Evolutionary conservation across 2,888 invertebrate species (phyloP), one percentile per base, ranked within the genome.

Genomic region (Alcis repandata): DNA sequence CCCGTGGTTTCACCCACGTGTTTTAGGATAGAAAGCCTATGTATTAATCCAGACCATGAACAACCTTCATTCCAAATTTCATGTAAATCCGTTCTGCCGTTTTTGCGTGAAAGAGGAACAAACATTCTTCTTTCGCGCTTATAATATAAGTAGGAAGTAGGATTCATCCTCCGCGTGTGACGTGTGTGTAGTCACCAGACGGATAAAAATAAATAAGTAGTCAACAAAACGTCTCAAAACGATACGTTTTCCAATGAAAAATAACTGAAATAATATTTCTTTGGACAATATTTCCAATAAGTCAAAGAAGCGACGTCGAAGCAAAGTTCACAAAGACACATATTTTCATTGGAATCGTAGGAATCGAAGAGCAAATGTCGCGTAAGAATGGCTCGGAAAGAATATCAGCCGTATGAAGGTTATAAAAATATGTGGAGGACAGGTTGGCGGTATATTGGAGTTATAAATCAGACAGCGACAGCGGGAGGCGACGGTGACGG

Each of bases 381-480:
- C 75, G 76, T 81, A 82, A 83, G 78, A 80, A 69, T 64, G 59
- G 68, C 60, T 65, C 60, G 51, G 59, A 57, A 62, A 60, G 63
- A 63, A 79, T 78, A 80, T 76, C 71, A 78, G 79, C 79, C 76
- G 77, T 85, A 87, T 84, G 84, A 79, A 83, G 84, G 89, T 88
- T 91, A 91, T 91, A 89, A 90, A 91, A 92, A 90, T 91, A 89
- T 88, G 87, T 88, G 80, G 87, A 87, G 90, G 92, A 89, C 89
- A 90, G 88, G 82, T 87, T 82, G 83, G 87, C 88, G 87, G 87
- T 91, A 91, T 92, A 93, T 92, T 92, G 88, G 86, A 74, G 87
- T 86, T 90, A 92, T 93, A 93, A 92, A 92, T 93, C 92, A 92
- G 86, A 63, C 82, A 75, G 74, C 77, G 77, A 77, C 74, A 78